Base-by-base conservation (phyloP, 2,113 vertebrate genomes). In the Pampusana beccarii region DNA sequence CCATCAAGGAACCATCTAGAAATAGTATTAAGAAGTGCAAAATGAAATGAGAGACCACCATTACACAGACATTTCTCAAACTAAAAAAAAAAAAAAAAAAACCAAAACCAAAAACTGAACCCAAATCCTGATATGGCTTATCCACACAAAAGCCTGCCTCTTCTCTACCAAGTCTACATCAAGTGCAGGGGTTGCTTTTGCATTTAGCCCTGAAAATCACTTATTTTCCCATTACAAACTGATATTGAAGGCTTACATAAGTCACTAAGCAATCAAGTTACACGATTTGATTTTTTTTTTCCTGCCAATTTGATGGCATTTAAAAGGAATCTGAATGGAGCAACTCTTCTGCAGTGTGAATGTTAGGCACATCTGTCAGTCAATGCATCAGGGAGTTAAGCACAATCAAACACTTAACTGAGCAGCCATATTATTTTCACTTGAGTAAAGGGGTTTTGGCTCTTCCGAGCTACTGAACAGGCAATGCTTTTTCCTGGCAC, bases 401-500 rank as follows among this genome's bases (percentile, higher is more conserved):
- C 18, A 46, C 75, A 93, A 80, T 90, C 74, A 90, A 88, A 92
- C 64, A 92, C 82, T 96, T 92, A 96, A 95, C 93, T 78, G 85
- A 94, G 95, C 82, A 96, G 82, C 56, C 75, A 25, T 66, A 88
- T 95, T 94, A 95, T 81, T 85, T 95, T 90, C 95, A 94, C 89
- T 95, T 50, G 77, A 91, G 95, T 95, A 89, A 91, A 92, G 38
- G 38, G 36, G 62, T 38, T 94, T 83, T 20, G 67, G 64, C 67
- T 95, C 38, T 81, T 83, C 72, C 2, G 0, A 92, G 75, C 92
- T 80, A 93, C 46, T 74, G 82, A 95, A 84, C 72, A 64, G 44
- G 46, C 19, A 70, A 13, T 51, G 65, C 7, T 60, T 88, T 36
- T 78, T 26, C 64, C 65, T 26, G 74, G 16, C 25, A 86, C 70